Conservation (phyloP, 1,140 invertebrate species). For the Drosophila sproati region DNA sequence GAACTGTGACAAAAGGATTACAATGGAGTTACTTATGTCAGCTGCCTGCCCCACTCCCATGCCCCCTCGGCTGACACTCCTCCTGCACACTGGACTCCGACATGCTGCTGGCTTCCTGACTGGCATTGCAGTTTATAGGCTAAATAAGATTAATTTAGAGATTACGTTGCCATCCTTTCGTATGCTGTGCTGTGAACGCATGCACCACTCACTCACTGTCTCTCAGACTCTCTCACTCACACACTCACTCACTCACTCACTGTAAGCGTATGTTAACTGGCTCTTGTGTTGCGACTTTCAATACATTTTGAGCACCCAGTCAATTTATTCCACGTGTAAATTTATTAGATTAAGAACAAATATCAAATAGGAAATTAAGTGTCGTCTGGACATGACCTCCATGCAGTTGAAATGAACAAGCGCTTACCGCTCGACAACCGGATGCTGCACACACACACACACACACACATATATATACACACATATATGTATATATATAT, state of each 20-base stretch:
- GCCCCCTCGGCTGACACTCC: background rate
- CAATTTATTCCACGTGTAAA: constrained; percentile 63
- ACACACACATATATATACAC: background rate
- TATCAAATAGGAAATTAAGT: constrained; percentile 82
- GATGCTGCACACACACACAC: constrained; percentile 33
- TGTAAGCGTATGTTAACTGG: too few relatives aligned
- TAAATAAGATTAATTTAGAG: constrained; percentile 77
- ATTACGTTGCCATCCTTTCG: constrained; percentile 44
- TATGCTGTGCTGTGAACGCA: constrained; percentile 3
- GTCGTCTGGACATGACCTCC: constrained; percentile 63
- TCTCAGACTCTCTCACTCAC: background rate
- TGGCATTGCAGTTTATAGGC: constrained; percentile 62
- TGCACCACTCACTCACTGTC: background rate
- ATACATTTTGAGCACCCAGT: constrained; percentile 48
- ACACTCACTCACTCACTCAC: constrained; percentile 14
- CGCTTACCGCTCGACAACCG: constrained; percentile 3
- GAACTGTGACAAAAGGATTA: constrained; percentile 80
- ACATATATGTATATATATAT: background rate
- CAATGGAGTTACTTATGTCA: constrained; percentile 60
- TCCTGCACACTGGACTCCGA: background rate
- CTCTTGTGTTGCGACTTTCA: constrained; percentile 32
- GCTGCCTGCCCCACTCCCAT: background rate
- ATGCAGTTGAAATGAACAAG: constrained; percentile 8
- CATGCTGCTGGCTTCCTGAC: background rate
- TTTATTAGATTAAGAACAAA: constrained; percentile 83